Percentiles rank a stretch among this genome's conserved stretches.
phyloP scores from a whole-genome alignment of 2,888 invertebrate genomes.

The Agrilus cyanescens region DNA sequence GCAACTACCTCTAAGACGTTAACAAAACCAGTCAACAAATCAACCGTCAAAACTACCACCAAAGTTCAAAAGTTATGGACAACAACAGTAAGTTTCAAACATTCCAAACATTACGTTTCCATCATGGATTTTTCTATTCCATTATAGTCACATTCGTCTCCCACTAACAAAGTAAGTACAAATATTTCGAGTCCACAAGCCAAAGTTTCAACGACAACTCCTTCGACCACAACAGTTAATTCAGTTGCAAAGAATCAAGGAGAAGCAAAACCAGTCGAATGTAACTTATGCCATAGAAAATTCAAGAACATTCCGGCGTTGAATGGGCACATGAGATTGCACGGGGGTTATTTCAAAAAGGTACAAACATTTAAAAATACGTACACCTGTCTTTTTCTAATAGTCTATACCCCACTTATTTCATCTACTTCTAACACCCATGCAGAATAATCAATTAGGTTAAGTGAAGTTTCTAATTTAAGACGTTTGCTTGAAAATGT shows the following conservation, averaged over 20 bases:
- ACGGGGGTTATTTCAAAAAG: slow-evolving; percentile 95
- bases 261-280: slow-evolving; percentile 81
- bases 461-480: too few relatives aligned
- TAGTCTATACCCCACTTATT: too few relatives aligned
- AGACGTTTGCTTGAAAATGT: too few relatives aligned
- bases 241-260: slow-evolving; percentile 31
- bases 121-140: too few relatives aligned
- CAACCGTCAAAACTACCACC: slow-evolving; percentile 24
- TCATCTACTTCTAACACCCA: too few relatives aligned
- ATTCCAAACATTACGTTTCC: too few relatives aligned
- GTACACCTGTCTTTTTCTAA: too few relatives aligned
- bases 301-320: slow-evolving; percentile 97
- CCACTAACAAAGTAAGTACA: slow-evolving; percentile 23
- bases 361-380: slow-evolving; percentile 32
- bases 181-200: slow-evolving; percentile 29
- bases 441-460: too few relatives aligned
- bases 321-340: slow-evolving; percentile 95
- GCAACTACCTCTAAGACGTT: slow-evolving; percentile 33
- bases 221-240: slow-evolving; percentile 30
- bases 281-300: slow-evolving; percentile 87
- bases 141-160: not conserved
- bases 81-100: slow-evolving; percentile 26
- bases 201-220: slow-evolving; percentile 31
- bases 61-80: slow-evolving; percentile 32
- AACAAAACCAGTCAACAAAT: slow-evolving; percentile 24